A percentile compares a stretch with the other conserved stretches of the same genome.
These are phyloP conservation scores for Amazona vittata DNA, from an alignment of 2,113 vertebrate species.

Conservation along the genomic window DNA sequence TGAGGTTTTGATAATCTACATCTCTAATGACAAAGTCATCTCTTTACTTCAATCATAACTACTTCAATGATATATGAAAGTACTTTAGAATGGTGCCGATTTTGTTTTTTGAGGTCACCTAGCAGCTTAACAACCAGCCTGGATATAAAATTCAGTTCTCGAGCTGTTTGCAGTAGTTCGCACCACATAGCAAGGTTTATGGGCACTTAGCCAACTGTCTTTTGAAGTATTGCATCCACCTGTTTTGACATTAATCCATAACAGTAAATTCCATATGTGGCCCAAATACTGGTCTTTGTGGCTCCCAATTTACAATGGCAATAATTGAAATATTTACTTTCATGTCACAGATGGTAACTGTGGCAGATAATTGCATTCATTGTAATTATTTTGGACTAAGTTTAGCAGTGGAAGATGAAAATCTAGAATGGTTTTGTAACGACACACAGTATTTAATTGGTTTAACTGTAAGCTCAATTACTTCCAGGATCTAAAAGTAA, in stretches of 20 bases:
- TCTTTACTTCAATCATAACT: slow-evolving; percentile 6
- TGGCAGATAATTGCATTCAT: slow-evolving; percentile 30
- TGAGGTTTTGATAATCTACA: slow-evolving; percentile 21
- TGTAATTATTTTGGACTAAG: slow-evolving; percentile 55
- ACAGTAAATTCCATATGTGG: slow-evolving; percentile 25
- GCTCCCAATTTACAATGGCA: slow-evolving; percentile 28
- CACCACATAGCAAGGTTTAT: neutral
- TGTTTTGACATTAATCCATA: slow-evolving; percentile 18
- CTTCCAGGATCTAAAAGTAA: neutral
- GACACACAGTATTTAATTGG: neutral
- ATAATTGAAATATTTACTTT: slow-evolving; percentile 62
- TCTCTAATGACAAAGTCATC: slow-evolving; percentile 18
- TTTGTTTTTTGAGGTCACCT: neutral
- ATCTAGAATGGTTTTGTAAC: neutral
- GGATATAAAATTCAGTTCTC: neutral
- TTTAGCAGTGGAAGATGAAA: slow-evolving; percentile 27
- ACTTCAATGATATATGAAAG: slow-evolving; percentile 35
- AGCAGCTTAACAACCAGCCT: neutral
- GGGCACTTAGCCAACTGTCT: neutral
- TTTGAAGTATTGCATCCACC: slow-evolving; percentile 2
- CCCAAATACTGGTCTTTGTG: neutral
- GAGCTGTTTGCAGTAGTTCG: neutral
- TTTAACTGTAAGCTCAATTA: neutral
- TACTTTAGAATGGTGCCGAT: neutral
- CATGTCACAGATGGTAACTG: slow-evolving; percentile 49